phyloP scores from a whole-genome alignment of 2,113 vertebrate genomes.

The Tringa solitaria region DNA sequence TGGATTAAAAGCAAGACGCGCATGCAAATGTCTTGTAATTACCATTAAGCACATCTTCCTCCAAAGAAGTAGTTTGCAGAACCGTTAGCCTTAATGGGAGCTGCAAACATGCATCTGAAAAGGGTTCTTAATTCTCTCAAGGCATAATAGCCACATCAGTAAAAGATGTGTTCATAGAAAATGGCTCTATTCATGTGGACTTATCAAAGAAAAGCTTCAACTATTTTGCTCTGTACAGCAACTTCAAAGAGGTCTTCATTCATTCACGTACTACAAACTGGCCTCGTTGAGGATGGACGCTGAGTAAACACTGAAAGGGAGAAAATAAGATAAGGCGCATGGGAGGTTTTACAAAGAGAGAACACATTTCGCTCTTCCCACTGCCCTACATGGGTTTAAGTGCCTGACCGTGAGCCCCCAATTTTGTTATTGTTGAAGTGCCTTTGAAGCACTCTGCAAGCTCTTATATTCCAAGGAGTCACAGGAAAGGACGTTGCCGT shows the following conservation, averaged over 20 bases:
- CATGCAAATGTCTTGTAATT: background rate
- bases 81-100: background rate
- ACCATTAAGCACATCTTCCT: background rate
- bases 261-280: background rate
- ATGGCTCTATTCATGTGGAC: conserved; percentile 4
- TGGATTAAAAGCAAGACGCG: background rate
- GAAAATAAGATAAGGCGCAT: conserved; percentile 33
- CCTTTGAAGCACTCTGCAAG: conserved; percentile 36
- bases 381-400: conserved; percentile 36
- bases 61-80: background rate
- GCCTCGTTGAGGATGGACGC: background rate
- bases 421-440: conserved; percentile 9
- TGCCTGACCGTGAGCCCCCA: conserved; percentile 9
- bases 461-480: background rate
- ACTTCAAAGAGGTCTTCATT: conserved; percentile 10
- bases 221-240: background rate
- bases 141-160: background rate
- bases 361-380: background rate
- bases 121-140: background rate
- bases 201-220: conserved; percentile 1
- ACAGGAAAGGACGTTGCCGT: conserved; percentile 2
- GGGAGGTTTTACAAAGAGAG: conserved; percentile 33
- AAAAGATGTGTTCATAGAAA: background rate
- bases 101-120: background rate
- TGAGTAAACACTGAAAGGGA: conserved; percentile 21